Percentiles rank a stretch among this genome's conserved stretches.
phyloP scores from a whole-genome alignment of 2,888 invertebrate genomes.

The Mongoloraphidia duomilia region DNA sequence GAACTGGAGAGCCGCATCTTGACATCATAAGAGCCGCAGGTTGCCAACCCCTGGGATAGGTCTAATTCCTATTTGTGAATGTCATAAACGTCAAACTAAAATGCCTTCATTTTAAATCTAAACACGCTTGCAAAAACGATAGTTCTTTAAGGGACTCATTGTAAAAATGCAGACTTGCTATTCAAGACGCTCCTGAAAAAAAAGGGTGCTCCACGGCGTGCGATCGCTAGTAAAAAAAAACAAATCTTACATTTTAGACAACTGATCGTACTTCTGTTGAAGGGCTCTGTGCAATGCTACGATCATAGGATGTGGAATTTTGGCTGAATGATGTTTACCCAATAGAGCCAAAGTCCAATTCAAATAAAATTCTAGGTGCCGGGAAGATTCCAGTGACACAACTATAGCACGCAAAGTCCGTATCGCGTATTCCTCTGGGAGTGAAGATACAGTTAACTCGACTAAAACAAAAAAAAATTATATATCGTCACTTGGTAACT shows the following conservation, averaged over 20 bases:
- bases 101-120: too few relatives aligned
- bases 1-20: too few relatives aligned
- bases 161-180: too few relatives aligned
- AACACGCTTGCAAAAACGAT: too few relatives aligned
- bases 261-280: conserved; percentile 60
- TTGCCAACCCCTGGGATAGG: too few relatives aligned
- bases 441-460: conserved; percentile 48
- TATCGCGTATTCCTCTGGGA: conserved; percentile 64
- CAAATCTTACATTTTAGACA: conserved; percentile 67
- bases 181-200: too few relatives aligned
- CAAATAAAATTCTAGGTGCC: conserved; percentile 81
- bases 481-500: neutral
- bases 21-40: too few relatives aligned
- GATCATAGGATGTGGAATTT: conserved; percentile 41
- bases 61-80: too few relatives aligned
- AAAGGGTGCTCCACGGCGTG: too few relatives aligned
- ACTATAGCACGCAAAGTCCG: conserved; percentile 58
- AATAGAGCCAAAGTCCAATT: conserved; percentile 62
- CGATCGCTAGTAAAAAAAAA: too few relatives aligned
- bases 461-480: conserved; percentile 42
- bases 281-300: conserved; percentile 66
- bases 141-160: too few relatives aligned
- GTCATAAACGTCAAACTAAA: too few relatives aligned
- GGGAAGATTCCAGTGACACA: conserved; percentile 55
- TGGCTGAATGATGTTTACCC: conserved; percentile 43